Conservation (phyloP, 2,797 vertebrate genomes). For the Saxicola maurus region DNA sequence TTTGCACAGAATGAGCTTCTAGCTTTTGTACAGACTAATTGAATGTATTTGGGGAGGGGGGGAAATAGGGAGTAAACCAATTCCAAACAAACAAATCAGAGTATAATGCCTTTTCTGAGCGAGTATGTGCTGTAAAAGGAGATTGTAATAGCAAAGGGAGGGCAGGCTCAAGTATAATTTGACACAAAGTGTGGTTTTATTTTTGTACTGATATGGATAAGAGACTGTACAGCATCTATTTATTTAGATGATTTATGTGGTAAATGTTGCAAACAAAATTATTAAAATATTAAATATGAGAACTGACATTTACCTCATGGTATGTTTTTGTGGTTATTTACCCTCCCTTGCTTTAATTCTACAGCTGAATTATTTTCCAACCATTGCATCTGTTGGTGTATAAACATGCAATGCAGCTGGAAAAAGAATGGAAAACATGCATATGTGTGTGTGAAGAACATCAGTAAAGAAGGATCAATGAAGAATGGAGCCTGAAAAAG, state of each 20-base stretch:
- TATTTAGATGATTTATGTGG: constrained; percentile 82
- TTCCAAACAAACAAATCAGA: constrained; percentile 42
- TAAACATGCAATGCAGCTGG: background rate
- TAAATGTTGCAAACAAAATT: constrained; percentile 73
- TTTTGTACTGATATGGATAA: constrained; percentile 79
- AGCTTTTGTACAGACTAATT: constrained; percentile 75
- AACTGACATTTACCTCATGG: constrained; percentile 62
- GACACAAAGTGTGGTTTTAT: constrained; percentile 73
- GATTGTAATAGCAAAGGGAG: constrained; percentile 54
- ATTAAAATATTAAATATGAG: constrained; percentile 75
- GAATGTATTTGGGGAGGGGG: constrained; percentile 70
- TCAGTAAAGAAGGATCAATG: background rate
- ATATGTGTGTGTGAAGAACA: fast-evolving
- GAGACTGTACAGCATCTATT: constrained; percentile 81
- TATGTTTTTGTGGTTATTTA: constrained; percentile 44
- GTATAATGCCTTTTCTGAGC: constrained; percentile 55
- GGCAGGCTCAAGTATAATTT: constrained; percentile 58
- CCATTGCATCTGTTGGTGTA: background rate
- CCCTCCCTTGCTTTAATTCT: background rate
- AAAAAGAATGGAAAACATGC: background rate
- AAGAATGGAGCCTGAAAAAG: background rate
- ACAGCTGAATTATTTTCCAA: background rate
- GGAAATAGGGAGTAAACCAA: constrained; percentile 3
- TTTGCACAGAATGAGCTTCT: constrained; percentile 76
- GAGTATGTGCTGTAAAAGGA: constrained; percentile 42